Evolutionary conservation across 2,888 invertebrate species (phyloP).

Genomic region (Abrostola tripartita): DNA sequence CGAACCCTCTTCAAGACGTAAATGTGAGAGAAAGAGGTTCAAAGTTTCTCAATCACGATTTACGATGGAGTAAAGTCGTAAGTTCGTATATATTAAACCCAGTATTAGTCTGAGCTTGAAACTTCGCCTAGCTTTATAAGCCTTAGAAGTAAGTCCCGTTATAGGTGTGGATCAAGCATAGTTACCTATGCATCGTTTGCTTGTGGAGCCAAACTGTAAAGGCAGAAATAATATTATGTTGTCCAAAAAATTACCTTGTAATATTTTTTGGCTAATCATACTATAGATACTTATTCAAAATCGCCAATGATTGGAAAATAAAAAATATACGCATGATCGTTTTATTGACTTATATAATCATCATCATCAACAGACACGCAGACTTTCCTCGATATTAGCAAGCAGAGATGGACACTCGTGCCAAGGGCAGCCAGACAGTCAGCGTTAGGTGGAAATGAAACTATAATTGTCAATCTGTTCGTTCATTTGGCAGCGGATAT

Average conservation of each 20-base stretch:
- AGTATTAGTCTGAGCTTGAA: constrained; percentile 31
- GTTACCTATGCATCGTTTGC: neutral
- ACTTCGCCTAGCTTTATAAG: constrained; percentile 40
- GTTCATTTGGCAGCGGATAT: constrained; percentile 72
- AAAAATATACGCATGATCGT: too few relatives aligned
- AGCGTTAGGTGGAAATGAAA: constrained; percentile 68
- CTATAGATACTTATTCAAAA: too few relatives aligned
- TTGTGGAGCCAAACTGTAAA: neutral
- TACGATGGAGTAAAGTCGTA: constrained; percentile 38
- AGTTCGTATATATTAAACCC: constrained; percentile 51
- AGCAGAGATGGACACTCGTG: constrained; percentile 25
- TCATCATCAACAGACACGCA: too few relatives aligned
- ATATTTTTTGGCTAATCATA: too few relatives aligned
- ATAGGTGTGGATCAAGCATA: neutral
- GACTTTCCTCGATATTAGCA: constrained; percentile 15
- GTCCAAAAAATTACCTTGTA: neutral
- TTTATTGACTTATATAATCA: too few relatives aligned
- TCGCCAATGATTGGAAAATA: too few relatives aligned
- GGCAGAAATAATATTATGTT: neutral
- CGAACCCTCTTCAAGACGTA: constrained; percentile 17
- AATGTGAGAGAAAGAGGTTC: constrained; percentile 27
- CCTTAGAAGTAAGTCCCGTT: constrained; percentile 21
- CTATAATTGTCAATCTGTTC: constrained; percentile 75
- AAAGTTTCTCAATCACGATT: constrained; percentile 55
- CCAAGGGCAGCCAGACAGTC: constrained; percentile 49